Evolutionary conservation across 2,113 vertebrate genomes (phyloP), one percentile per base, ranked within the genome.

Genomic region (Nesogale talazaci): DNA sequence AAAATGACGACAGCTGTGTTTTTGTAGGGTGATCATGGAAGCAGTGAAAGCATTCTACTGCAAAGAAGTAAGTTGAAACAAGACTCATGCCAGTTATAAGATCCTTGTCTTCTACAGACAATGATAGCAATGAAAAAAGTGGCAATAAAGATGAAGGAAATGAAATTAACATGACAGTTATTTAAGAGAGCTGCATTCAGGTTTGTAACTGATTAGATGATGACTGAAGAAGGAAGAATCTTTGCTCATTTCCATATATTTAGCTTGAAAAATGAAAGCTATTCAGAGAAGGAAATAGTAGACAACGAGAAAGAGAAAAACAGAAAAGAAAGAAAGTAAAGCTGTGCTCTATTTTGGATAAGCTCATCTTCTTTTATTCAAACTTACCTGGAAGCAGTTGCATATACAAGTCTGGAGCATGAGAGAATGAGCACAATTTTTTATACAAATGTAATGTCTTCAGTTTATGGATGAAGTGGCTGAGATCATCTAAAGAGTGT

Each of bases 261-360:
- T 46, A 40, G 8, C 29, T 56, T 94, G 17, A 52, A 42, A 7
- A 17, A 34, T 46, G 20, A 6, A 20, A 59, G 20, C 59, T 61
- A 14, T 52, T 65, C 22, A 94, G 67, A 77, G 31, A 22, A 86
- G 12, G 38, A n/a, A 79, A 72, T 56, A 81, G 0, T 72, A 22
- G 56, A 86, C 27, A 81, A 88, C 20, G 23, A 89, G 16, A 2
- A 69, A 52, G 40, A 87, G 1, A 19, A 57, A 7, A 76, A 46
- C 46, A 10, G 17, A 74, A 22, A 38, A 92, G 80, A 76, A 38
- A 86, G 42, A 90, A 83, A 87, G 46, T 65, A 36, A 92, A 88
- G 1, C 38, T 38, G 36, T 83, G 16, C 36, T 94, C 17, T 76
- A 8, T 86, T 83, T 69, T 20, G 25, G 9, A 20, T 6, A 3